Conservation (phyloP, 2,888 invertebrate genomes). For the Ferdinandea cuprea region DNA sequence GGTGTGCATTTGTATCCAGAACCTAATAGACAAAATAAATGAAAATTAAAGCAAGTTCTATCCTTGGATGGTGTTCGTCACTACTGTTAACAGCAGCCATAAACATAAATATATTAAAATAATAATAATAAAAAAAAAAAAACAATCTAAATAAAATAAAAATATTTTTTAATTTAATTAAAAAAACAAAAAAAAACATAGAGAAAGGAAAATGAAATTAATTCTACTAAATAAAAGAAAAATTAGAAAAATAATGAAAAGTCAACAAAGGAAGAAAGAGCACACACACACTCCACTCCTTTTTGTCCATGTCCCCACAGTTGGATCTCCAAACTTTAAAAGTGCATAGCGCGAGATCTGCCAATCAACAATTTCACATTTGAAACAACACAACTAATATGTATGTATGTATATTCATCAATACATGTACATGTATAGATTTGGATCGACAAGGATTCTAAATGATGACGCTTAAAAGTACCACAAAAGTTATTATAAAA, state of each 20-base stretch:
- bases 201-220: conserved; percentile 54
- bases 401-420: neutral
- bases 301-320: conserved; percentile 28
- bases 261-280: conserved; percentile 23
- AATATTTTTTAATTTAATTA: conserved; percentile 73
- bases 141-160: conserved; percentile 56
- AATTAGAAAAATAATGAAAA: conserved; percentile 40
- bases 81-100: conserved; percentile 81
- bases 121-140: conserved; percentile 30
- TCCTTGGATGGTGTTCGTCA: conserved; percentile 83
- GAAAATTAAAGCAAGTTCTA: conserved; percentile 83
- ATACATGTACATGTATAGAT: neutral
- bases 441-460: conserved; percentile 68
- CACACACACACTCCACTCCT: conserved; percentile 5
- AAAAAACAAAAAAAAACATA: conserved; percentile 40
- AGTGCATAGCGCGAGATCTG: conserved; percentile 56
- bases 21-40: conserved; percentile 84
- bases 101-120: conserved; percentile 73
- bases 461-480: conserved; percentile 70
- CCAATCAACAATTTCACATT: conserved; percentile 46
- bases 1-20: conserved; percentile 94
- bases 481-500: conserved; percentile 55
- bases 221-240: conserved; percentile 35
- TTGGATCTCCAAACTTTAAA: conserved; percentile 64
- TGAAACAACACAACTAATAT: conserved; percentile 35